Conservation (phyloP, 1,140 invertebrate genomes). For the Brachystomella parvula region DNA sequence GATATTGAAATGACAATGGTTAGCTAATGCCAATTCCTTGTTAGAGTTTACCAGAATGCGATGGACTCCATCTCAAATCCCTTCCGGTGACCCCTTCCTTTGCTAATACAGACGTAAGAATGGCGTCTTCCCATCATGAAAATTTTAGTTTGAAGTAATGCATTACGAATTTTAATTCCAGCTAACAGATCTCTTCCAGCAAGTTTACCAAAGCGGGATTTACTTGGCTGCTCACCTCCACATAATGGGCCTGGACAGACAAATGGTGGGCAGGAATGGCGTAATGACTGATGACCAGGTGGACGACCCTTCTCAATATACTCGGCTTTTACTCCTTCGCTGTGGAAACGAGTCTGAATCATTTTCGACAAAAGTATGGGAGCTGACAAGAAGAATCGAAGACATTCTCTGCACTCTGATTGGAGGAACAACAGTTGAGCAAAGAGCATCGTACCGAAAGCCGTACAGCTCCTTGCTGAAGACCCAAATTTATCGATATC, state of each 20-base stretch:
- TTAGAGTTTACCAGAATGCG: slow-evolving; percentile 21
- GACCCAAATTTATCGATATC: slow-evolving; percentile 22
- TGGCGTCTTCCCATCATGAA: background rate
- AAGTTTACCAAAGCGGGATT: slow-evolving; percentile 24
- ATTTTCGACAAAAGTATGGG: background rate
- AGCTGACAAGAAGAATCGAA: slow-evolving; percentile 19
- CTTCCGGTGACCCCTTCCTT: slow-evolving; percentile 19
- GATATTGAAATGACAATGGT: too few species aligned
- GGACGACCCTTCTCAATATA: background rate
- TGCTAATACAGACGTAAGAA: slow-evolving; percentile 15
- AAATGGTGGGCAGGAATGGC: slow-evolving; percentile 1
- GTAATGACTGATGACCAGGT: slow-evolving; percentile 4
- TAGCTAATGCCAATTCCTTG: background rate
- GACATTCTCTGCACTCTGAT: slow-evolving; percentile 28
- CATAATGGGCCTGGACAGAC: slow-evolving; percentile 26
- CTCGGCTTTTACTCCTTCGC: background rate
- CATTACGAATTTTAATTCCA: background rate
- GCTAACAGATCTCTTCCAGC: background rate
- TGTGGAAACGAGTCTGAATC: slow-evolving; percentile 26
- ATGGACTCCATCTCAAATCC: slow-evolving; percentile 20
- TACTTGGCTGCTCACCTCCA: slow-evolving; percentile 27
- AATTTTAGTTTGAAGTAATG: background rate
- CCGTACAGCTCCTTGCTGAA: slow-evolving; percentile 13
- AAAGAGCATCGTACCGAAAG: slow-evolving; percentile 17
- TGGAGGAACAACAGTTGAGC: slow-evolving; percentile 6